Conservation (phyloP, 2,797 vertebrate species). For the Cirrhinus molitorella region DNA sequence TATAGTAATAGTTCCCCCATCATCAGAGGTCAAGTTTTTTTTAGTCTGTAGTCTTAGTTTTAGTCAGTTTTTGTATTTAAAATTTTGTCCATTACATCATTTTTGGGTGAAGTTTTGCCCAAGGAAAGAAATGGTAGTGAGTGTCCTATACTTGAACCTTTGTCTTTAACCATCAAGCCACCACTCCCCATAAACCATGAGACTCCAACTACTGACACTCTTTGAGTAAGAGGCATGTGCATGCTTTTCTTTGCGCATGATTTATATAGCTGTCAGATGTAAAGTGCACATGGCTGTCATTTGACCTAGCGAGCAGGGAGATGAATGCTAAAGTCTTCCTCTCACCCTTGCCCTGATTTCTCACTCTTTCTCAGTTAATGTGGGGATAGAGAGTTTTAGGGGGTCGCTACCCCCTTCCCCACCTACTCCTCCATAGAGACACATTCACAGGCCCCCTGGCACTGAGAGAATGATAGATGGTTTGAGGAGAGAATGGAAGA, state of each 20-base stretch:
- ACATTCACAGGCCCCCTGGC: slow-evolving; percentile 39
- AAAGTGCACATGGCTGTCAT: slow-evolving; percentile 16
- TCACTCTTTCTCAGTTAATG: slow-evolving; percentile 31
- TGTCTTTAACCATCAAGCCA: not conserved
- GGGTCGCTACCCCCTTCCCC: slow-evolving; percentile 33
- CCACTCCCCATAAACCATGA: not conserved
- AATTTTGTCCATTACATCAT: too few species aligned
- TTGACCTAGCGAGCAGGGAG: slow-evolving; percentile 3
- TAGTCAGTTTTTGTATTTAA: too few species aligned
- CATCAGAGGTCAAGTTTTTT: too few species aligned
- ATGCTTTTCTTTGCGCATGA: slow-evolving; percentile 21
- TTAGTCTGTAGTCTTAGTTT: too few species aligned
- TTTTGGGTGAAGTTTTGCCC: not conserved
- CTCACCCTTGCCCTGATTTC: slow-evolving; percentile 26
- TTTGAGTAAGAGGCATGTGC: slow-evolving; percentile 19
- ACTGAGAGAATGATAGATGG: slow-evolving; percentile 43
- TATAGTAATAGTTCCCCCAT: not conserved
- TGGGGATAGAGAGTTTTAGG: not conserved
- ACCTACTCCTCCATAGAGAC: slow-evolving; percentile 7
- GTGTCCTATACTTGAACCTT: not conserved
- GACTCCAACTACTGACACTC: not conserved
- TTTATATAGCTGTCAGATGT: slow-evolving; percentile 29
- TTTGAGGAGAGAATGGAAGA: slow-evolving; percentile 42
- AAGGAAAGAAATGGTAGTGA: not conserved
- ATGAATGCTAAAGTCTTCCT: slow-evolving; percentile 45